phyloP scores from a whole-genome alignment of 2,888 invertebrate species.

The Muscina levida region DNA sequence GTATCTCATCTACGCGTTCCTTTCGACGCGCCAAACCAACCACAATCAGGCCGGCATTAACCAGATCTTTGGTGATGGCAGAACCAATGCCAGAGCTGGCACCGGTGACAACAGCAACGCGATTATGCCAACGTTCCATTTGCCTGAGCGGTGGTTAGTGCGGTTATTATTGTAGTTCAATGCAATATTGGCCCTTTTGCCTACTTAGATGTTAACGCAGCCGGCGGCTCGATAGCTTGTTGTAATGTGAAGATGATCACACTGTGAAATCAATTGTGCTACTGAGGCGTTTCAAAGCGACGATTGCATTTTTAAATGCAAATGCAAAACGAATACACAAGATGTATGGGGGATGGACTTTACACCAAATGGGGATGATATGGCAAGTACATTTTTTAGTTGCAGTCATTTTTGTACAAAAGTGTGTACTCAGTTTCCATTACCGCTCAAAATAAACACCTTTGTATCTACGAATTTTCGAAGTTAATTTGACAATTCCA shows the following conservation, averaged over 20 bases:
- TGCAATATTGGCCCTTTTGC: not conserved
- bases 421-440: no score
- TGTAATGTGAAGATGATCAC: not conserved
- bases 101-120: slow-evolving; percentile 84
- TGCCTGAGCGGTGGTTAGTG: not conserved
- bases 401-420: no score
- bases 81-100: slow-evolving; percentile 84
- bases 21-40: slow-evolving; percentile 81
- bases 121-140: slow-evolving; percentile 83
- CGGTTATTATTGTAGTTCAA: slow-evolving; percentile 4
- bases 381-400: no score
- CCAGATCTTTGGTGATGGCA: slow-evolving; percentile 79
- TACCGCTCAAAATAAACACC: no score
- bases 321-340: no score
- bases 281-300: slow-evolving; percentile 24
- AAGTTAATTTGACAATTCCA: no score
- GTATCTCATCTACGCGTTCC: slow-evolving; percentile 78
- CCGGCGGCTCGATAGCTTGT: slow-evolving; percentile 12
- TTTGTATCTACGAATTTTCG: no score
- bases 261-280: slow-evolving; percentile 14
- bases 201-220: no score
- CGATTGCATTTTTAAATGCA: slow-evolving; percentile 21
- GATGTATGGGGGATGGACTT: no score
- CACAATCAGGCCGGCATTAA: slow-evolving; percentile 81
- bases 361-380: no score